Evolutionary conservation across 2,113 vertebrate genomes (phyloP), one percentile per base, ranked within the genome.

Genomic region (Vulpes vulpes): DNA sequence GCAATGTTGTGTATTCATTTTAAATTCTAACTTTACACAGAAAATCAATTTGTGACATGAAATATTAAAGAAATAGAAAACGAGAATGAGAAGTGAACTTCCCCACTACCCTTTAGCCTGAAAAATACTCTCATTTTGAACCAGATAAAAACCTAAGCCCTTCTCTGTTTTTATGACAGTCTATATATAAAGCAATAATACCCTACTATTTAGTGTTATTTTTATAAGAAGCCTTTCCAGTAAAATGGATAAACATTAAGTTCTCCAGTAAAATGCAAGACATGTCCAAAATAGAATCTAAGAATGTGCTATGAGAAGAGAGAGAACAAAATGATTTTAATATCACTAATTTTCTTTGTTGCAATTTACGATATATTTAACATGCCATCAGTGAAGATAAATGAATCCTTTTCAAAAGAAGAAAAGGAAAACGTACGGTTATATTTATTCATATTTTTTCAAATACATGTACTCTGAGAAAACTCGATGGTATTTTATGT

Each of bases 301-400:
- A 86, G 38, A 96, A 81, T 65, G 7, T 64, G 49, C 38, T 60
- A 60, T 55, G 79, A 67, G 53, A 55, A 86, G 10, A 9, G 19
- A 79, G 1, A 51, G 3, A 2, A 88, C 59, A 51, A 92, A 82
- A 82, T 62, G 15, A 94, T 76, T 76, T 92, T 89, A 96, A 60
- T 79, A 73, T 55, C 32, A 35, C 22, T 94, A 80, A 80, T 78
- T 83, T 92, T 94, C 49, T 81, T 85, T 74, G 59, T 64, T 96
- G 65, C 8, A 73, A 93, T 82, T 87, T 87, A 69, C 71, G n/a
- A 59, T 80, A 80, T 81, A 80, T 67, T 49, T 8, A 91, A 87
- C 1, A 51, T 9, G 82, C 7, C 8, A 82, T 43, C 25, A 87
- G 32, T 57, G 6, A 92, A 95, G 32, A 88, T 7, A 94, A 84